Evolutionary conservation across 2,888 invertebrate genomes (phyloP), one percentile per base, ranked within the genome.

Genomic region (Mycogona germanica): DNA sequence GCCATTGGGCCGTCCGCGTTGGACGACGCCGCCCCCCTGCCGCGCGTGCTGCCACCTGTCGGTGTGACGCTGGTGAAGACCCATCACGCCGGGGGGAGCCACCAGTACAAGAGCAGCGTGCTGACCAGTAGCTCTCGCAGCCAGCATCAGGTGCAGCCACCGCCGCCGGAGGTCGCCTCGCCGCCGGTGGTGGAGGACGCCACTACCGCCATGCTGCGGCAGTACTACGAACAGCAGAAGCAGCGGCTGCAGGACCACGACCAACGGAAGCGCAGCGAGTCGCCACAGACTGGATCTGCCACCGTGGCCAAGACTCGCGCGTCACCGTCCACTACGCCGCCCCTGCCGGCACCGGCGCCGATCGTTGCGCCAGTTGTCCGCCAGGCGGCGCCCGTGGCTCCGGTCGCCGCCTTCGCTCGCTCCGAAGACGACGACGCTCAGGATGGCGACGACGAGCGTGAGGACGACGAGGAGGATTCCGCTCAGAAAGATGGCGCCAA

Each of bases 151-250:
- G 9, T 6, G 7, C 7, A 40, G 21, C n/a, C n/a, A n/a, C 25
- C 14, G 5, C 26, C 5, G 5, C 9, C 9, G 9, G 23, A 9
- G 23, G 7, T 25, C 25, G 23, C 23, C 21, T 23, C 6, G 21
- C 40, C 40, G 40, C n/a, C 19, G 50, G 32, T 17, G 17, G 17
- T 28, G 38, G 47, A 47, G 32, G 47, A 47, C 19, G 45, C 45
- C 25, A 45, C 45, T 30, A n/a, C 52, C 12, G 44, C 52, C 45
- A 52, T 52, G 52, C 28, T 52, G 32, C 23, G 52, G 2, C 52
- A 21, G 21, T 52, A 52, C 46, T 44, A 46, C 46, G 52, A 52
- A 21, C 42, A 52, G 12, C 44, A 45, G 32, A 44, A 52, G 37
- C 45, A 42, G 29, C 7, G 52, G 35, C 41, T 52, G 45, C 52